phyloP scores from a whole-genome alignment of 2,797 vertebrate genomes.

The Ibycter americanus region DNA sequence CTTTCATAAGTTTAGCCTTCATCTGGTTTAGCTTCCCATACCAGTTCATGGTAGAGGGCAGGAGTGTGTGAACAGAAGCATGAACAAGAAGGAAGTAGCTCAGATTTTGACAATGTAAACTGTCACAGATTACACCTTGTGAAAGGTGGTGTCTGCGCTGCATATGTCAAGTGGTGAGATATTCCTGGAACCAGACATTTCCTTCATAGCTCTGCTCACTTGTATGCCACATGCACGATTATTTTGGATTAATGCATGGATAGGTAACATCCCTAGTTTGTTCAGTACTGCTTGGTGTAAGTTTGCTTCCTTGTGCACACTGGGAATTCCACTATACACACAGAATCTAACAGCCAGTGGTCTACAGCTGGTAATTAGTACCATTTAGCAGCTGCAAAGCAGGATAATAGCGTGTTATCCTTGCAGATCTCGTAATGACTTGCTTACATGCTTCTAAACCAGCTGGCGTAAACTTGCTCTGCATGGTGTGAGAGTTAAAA shows the following conservation, averaged over 20 bases:
- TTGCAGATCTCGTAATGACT: neutral
- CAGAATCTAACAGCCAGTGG: neutral
- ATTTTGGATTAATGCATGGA: neutral
- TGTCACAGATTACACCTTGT: neutral
- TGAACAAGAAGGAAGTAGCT: neutral
- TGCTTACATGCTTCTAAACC: slow-evolving; percentile 12
- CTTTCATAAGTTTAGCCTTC: neutral
- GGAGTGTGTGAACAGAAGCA: neutral
- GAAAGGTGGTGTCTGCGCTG: neutral
- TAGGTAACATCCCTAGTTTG: neutral
- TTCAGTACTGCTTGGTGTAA: neutral
- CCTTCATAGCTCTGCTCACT: neutral
- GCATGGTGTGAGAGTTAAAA: neutral
- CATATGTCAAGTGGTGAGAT: neutral
- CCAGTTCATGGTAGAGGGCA: neutral
- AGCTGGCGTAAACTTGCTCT: slow-evolving; percentile 6
- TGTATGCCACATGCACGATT: rapidly evolving
- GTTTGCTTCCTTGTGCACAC: neutral
- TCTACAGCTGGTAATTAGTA: slow-evolving; percentile 23
- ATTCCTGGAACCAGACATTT: neutral
- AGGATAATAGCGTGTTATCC: neutral
- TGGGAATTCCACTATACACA: neutral
- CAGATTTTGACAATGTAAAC: neutral
- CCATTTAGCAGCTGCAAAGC: slow-evolving; percentile 34
- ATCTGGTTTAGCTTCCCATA: neutral